These are phyloP conservation scores for Andrena marginata DNA, from an alignment of 2,888 invertebrate species.

Conservation along the genomic window DNA sequence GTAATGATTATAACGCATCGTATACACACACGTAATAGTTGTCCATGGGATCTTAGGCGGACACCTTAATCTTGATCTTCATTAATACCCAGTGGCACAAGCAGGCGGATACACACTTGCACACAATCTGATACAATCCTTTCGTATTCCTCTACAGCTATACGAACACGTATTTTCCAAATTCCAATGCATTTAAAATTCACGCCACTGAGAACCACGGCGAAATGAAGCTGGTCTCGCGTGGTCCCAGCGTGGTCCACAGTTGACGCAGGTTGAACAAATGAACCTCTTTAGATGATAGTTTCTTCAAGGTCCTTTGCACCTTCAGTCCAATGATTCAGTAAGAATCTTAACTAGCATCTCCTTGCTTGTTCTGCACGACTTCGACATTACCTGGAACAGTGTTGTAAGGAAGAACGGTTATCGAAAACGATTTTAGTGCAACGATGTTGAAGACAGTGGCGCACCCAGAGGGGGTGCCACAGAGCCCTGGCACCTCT, in stretches of 20 bases:
- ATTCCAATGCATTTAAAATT: background rate
- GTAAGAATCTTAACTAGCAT: background rate
- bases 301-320: background rate
- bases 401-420: background rate
- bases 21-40: conserved; percentile 30
- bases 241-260: conserved; percentile 28
- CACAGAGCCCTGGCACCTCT: too few relatives aligned
- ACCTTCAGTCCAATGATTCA: background rate
- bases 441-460: background rate
- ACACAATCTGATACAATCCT: background rate
- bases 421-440: background rate
- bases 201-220: conserved; percentile 22
- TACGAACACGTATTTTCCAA: background rate
- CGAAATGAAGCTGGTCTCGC: conserved; percentile 25
- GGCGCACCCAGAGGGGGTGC: too few relatives aligned
- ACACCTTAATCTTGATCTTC: background rate
- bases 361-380: background rate
- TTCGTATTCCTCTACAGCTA: background rate
- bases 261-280: background rate
- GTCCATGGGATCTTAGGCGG: conserved; percentile 8
- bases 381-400: conserved; percentile 27
- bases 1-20: conserved; percentile 29
- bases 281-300: background rate
- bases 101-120: background rate
- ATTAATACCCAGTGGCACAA: conserved; percentile 1